Evolutionary conservation across 2,797 vertebrate species (phyloP).

Genomic region (Falco peregrinus): DNA sequence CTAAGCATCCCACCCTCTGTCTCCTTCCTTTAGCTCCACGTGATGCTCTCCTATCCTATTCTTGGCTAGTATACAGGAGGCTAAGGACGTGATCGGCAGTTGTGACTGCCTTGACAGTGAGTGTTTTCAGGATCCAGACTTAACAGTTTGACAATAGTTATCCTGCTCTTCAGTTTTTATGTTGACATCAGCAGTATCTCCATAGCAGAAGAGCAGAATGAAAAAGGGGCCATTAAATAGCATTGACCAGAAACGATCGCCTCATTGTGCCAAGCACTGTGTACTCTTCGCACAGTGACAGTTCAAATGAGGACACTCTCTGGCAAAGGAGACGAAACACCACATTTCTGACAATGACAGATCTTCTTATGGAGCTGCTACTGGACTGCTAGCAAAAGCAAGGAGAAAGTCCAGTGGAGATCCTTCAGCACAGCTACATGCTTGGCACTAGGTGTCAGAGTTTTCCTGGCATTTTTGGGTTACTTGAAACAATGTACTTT

Average conservation of each 20-base stretch:
- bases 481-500: neutral
- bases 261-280: neutral
- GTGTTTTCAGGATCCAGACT: neutral
- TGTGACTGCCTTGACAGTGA: neutral
- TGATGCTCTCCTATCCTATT: neutral
- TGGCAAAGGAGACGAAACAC: neutral
- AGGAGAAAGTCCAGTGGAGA: neutral
- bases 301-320: neutral
- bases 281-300: neutral
- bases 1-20: neutral
- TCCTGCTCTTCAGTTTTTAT: neutral
- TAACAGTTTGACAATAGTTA: neutral
- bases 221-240: neutral
- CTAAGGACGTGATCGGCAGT: neutral
- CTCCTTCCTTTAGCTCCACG: neutral
- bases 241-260: neutral
- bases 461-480: neutral
- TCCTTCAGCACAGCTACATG: fast-evolving
- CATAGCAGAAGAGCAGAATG: neutral
- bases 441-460: neutral
- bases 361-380: neutral
- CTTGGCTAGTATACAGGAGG: neutral
- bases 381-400: neutral
- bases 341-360: neutral
- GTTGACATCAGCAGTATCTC: neutral